Conservation (phyloP, 2,797 vertebrate species). For the Phaenicophaeus curvirostris region DNA sequence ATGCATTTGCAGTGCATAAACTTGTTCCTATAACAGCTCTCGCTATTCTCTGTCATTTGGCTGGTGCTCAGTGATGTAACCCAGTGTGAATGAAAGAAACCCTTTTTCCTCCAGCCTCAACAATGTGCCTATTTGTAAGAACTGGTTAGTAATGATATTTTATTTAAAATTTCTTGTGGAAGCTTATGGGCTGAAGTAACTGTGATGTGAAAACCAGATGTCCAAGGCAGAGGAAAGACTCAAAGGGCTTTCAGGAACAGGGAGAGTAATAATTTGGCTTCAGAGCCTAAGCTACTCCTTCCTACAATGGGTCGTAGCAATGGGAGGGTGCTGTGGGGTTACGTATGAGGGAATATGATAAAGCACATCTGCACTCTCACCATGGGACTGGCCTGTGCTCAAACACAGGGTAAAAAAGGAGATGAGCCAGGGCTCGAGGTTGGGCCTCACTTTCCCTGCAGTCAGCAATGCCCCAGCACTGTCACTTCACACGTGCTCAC, state of each 20-base stretch:
- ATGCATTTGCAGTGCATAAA: conserved; percentile 27
- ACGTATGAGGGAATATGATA: accelerated
- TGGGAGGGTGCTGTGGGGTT: background rate
- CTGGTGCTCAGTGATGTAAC: conserved; percentile 13
- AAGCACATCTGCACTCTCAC: accelerated
- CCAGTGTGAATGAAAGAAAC: conserved; percentile 51
- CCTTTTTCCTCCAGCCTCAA: conserved; percentile 37
- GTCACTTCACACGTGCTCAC: accelerated
- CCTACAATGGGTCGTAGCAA: accelerated
- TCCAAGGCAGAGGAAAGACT: conserved; percentile 29
- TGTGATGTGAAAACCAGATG: conserved; percentile 62
- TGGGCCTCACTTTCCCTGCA: background rate
- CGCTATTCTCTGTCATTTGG: background rate
- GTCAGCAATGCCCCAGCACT: background rate
- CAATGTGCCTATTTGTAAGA: conserved; percentile 61
- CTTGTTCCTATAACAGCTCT: conserved; percentile 29
- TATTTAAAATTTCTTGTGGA: conserved; percentile 61
- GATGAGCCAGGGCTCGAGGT: background rate
- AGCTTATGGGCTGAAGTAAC: conserved; percentile 60
- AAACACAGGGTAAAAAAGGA: background rate
- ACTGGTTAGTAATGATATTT: conserved; percentile 44
- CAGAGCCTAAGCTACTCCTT: background rate
- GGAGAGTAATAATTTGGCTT: background rate
- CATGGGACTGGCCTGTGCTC: background rate
- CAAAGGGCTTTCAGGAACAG: background rate